Evolutionary conservation across 2,113 vertebrate genomes (phyloP), one percentile per base, ranked within the genome.

Genomic region (Gadus macrocephalus): DNA sequence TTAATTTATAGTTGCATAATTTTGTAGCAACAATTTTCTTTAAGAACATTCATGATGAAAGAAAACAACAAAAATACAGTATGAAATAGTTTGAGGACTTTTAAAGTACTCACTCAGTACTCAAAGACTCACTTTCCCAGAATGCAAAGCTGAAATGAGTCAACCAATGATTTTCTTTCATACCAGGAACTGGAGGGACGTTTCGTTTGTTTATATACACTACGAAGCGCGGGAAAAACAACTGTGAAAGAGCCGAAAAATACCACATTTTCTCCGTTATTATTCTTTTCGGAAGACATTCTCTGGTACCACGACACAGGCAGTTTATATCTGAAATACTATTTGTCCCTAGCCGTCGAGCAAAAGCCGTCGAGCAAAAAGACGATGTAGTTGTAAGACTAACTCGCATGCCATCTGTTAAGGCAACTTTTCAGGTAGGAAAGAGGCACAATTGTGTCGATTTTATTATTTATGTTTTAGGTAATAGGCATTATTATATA

Each of bases 101-200:
- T 49, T 49, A 14, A 49, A 49, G 25, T 25, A 25, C 2, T 25
- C 25, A 25, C 25, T 25, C 25, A 25, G 25, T 25, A 25, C 25
- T 25, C 25, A 25, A 0, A 3, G 53, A 87, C 88, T 83, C 42
- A 1, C 75, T 83, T 79, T 84, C 84, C 88, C 86, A 83, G 49
- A 56, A 74, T 0, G 53, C 81, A 61, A 1, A 42, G 64, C 28
- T 0, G 5, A 1, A 2, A 25, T 15, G 2, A 9, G 28, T 72
- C 49, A 82, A 78, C 88, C 85, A 90, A 90, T 89, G 5, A 25
- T 2, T 35, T 67, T 66, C 35, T 0, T 58, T 14, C n/a, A 58
- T 66, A 71, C 64, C 1, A 78, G 76, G 85, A 87, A 74, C 31
- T 35, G 9, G 19, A 3, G 83, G 88, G 86, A 86, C 87, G 86